Conservation (phyloP, 2,888 invertebrate species). For the Amorpha juglandis region DNA sequence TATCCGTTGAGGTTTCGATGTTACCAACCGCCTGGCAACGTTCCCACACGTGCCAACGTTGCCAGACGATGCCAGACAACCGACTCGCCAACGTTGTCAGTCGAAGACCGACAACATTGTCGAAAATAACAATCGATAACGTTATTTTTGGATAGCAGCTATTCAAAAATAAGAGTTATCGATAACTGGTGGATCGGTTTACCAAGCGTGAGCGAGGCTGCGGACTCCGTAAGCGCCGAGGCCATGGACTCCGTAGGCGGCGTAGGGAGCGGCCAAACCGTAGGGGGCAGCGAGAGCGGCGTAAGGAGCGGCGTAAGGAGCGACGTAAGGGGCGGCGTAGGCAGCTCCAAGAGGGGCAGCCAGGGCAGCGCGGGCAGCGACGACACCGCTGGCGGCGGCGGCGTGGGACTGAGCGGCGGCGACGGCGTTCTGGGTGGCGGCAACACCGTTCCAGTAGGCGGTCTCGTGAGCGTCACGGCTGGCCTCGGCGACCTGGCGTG, state of each 20-base stretch:
- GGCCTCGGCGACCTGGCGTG: slow-evolving; percentile 64
- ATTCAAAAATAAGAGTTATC: slow-evolving; percentile 33
- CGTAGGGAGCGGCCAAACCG: slow-evolving; percentile 35
- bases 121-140: slow-evolving; percentile 37
- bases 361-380: slow-evolving; percentile 48
- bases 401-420: slow-evolving; percentile 78
- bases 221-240: slow-evolving; percentile 42
- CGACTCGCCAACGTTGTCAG: slow-evolving; percentile 32
- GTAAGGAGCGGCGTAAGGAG: slow-evolving; percentile 40
- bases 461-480: slow-evolving; percentile 74
- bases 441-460: slow-evolving; percentile 73
- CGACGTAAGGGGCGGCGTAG: slow-evolving; percentile 39
- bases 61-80: slow-evolving; percentile 47
- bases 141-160: slow-evolving; percentile 33
- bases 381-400: slow-evolving; percentile 66
- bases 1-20: slow-evolving; percentile 42
- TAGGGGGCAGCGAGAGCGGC: slow-evolving; percentile 36
- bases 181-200: slow-evolving; percentile 47
- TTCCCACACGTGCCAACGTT: slow-evolving; percentile 35
- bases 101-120: slow-evolving; percentile 38
- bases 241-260: slow-evolving; percentile 36
- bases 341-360: slow-evolving; percentile 39
- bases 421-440: slow-evolving; percentile 72
- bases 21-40: slow-evolving; percentile 36
- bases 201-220: slow-evolving; percentile 61